These are phyloP conservation scores for Loripinus fragilis DNA, from an alignment of 2,888 invertebrate genomes.

Conservation along the genomic window DNA sequence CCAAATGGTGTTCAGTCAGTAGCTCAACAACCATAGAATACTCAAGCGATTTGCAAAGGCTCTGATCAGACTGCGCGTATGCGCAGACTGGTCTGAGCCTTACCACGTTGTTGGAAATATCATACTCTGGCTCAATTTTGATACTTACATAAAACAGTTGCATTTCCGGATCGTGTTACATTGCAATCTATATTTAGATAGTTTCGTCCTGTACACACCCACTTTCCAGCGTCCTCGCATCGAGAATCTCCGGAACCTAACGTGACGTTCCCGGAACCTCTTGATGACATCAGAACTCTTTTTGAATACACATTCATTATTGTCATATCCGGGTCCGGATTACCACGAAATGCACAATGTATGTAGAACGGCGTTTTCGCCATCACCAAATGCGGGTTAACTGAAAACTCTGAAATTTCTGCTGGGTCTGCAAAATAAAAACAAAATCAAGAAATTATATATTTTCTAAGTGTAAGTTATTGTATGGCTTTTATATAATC, in stretches of 20 bases:
- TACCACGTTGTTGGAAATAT: too few species aligned
- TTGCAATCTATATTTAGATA: constrained; percentile 3
- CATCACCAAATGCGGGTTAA: background rate
- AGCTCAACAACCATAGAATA: too few species aligned
- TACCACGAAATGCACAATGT: constrained; percentile 7
- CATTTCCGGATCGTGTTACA: background rate
- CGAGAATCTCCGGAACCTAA: background rate
- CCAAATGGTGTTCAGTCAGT: too few species aligned
- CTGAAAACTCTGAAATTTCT: background rate
- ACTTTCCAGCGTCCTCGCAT: background rate
- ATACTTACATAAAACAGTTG: constrained; percentile 18
- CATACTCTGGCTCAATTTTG: too few species aligned
- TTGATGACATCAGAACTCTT: background rate
- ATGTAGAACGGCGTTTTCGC: background rate
- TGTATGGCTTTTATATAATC: too few species aligned
- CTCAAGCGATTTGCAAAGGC: too few species aligned
- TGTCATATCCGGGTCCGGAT: constrained; percentile 13
- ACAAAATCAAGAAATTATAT: too few species aligned
- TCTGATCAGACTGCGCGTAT: too few species aligned
- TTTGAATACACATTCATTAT: background rate
- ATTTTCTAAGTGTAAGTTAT: too few species aligned
- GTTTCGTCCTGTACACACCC: constrained; percentile 9
- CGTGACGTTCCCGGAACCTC: background rate
- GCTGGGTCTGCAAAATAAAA: constrained; percentile 21
- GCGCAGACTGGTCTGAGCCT: too few species aligned